Evolutionary conservation across 2,888 invertebrate genomes (phyloP).

Genomic region (Synergus itoensis): DNA sequence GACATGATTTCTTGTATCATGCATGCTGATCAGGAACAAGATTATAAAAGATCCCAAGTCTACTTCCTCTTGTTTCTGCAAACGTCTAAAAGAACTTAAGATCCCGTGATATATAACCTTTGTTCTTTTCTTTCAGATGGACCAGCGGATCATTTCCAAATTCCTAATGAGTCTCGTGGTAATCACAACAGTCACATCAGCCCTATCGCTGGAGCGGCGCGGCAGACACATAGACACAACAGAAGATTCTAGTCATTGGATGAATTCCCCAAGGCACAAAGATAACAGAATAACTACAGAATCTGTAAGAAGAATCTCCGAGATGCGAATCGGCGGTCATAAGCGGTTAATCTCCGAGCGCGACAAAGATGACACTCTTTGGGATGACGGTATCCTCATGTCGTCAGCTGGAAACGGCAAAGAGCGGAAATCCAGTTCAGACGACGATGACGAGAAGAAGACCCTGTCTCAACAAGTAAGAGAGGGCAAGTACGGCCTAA

Average conservation of each 20-base stretch:
- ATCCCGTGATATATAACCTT: neutral
- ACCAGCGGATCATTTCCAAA: constrained; percentile 48
- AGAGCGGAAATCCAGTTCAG: constrained; percentile 75
- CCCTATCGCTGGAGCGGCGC: constrained; percentile 47
- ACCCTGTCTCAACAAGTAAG: constrained; percentile 93
- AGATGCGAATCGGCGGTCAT: constrained; percentile 35
- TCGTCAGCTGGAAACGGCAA: constrained; percentile 86
- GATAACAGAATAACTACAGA: constrained; percentile 61
- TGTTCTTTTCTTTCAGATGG: constrained; percentile 64
- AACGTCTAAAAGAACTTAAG: neutral
- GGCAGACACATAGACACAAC: constrained; percentile 51
- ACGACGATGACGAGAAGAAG: constrained; percentile 87
- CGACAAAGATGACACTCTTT: constrained; percentile 62
- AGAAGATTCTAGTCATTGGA: constrained; percentile 59
- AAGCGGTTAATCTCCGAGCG: constrained; percentile 3
- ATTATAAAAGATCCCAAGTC: neutral
- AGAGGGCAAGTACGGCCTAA: constrained; percentile 93
- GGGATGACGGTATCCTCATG: constrained; percentile 82
- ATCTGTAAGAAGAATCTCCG: constrained; percentile 60
- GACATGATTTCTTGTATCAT: constrained; percentile 9
- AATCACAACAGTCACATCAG: constrained; percentile 50
- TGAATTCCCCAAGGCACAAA: constrained; percentile 42
- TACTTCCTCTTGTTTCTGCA: neutral
- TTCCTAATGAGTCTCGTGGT: constrained; percentile 56
- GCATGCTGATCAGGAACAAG: constrained; percentile 2